Evolutionary conservation across 2,888 invertebrate species (phyloP).

Genomic region (Lamproptera curius): DNA sequence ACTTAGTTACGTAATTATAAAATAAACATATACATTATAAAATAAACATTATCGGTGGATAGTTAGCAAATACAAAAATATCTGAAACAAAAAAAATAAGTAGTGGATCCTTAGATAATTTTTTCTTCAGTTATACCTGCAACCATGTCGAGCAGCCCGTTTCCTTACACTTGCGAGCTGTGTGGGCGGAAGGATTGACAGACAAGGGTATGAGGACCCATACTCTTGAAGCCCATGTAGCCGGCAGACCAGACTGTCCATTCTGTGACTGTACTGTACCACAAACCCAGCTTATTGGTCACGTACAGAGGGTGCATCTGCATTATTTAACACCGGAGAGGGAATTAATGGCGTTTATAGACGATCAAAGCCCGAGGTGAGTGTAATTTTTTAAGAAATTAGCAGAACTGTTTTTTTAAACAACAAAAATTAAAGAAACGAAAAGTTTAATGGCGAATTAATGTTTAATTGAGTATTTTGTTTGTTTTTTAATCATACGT

Average conservation of each 20-base stretch:
- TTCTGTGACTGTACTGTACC: constrained; percentile 88
- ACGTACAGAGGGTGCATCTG: constrained; percentile 91
- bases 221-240: constrained; percentile 87
- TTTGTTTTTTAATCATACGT: too few relatives aligned
- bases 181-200: constrained; percentile 89
- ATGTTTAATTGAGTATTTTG: too few relatives aligned
- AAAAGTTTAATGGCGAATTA: too few relatives aligned
- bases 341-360: constrained; percentile 87
- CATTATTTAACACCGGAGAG: constrained; percentile 89
- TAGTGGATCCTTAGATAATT: constrained; percentile 21
- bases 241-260: constrained; percentile 88
- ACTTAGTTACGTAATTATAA: constrained; percentile 9
- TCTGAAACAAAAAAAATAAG: constrained; percentile 15
- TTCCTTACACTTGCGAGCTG: constrained; percentile 85
- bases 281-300: constrained; percentile 85
- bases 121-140: constrained; percentile 14
- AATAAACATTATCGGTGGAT: too few relatives aligned
- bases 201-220: constrained; percentile 89
- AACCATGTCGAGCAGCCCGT: constrained; percentile 65
- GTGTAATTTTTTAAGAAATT: too few relatives aligned
- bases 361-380: constrained; percentile 81
- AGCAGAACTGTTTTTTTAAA: too few relatives aligned
- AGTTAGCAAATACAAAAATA: neutral
- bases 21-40: constrained; percentile 23
- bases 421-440: too few relatives aligned